Percentiles rank a stretch among this genome's conserved stretches.
These are phyloP conservation scores for Ditylenchus dipsaci DNA, from an alignment of 1,140 invertebrate genomes.

Conservation along the genomic window DNA sequence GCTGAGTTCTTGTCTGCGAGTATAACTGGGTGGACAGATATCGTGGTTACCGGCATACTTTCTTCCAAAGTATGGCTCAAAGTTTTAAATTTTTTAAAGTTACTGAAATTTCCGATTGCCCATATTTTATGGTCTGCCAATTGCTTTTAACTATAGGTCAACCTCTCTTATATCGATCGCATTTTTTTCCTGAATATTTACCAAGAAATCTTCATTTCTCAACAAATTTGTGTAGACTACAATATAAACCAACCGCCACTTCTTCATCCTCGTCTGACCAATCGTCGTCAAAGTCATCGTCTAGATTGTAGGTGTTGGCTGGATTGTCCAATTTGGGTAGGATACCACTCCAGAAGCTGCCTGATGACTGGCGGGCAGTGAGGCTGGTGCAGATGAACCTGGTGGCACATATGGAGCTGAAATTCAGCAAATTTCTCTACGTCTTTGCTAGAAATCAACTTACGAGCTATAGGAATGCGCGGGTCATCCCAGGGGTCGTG, in stretches of 20 bases:
- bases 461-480: conserved; percentile 21
- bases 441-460: neutral
- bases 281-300: conserved; percentile 57
- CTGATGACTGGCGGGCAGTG: neutral
- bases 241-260: conserved; percentile 33
- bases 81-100: too few relatives aligned
- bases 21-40: too few relatives aligned
- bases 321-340: conserved; percentile 5
- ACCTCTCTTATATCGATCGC: too few relatives aligned
- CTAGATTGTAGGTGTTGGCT: conserved; percentile 15
- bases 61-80: too few relatives aligned
- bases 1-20: too few relatives aligned
- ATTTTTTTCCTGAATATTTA: too few relatives aligned
- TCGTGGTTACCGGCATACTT: too few relatives aligned
- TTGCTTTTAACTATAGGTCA: too few relatives aligned
- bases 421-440: conserved; percentile 5
- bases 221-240: too few relatives aligned
- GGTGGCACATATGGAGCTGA: conserved; percentile 9
- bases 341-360: neutral
- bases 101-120: too few relatives aligned
- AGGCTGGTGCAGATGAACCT: conserved; percentile 1
- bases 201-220: too few relatives aligned
- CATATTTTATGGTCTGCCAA: too few relatives aligned
- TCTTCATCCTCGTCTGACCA: conserved; percentile 57
- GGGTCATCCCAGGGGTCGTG: conserved; percentile 31